phyloP scores from a whole-genome alignment of 1,140 invertebrate genomes.

The Hyposmocoma kahamanoa region DNA sequence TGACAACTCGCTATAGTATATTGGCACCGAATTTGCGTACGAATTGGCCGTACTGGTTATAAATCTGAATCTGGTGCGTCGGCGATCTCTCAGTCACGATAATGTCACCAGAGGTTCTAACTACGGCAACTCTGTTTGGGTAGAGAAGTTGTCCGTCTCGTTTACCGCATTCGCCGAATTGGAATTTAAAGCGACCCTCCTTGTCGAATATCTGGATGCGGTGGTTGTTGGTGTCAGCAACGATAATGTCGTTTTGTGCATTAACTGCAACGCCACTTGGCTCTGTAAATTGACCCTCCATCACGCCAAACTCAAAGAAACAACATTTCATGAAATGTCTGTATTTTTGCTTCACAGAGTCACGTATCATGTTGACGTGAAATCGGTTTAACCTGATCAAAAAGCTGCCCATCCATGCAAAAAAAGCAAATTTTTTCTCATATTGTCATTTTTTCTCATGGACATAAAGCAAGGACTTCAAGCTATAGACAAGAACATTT shows the following conservation, averaged over 20 bases:
- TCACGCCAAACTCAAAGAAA: constrained; percentile 98
- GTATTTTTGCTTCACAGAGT: no score
- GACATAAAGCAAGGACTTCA: no score
- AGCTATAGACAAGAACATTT: no score
- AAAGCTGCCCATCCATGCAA: no score
- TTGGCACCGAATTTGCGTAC: constrained; percentile 99
- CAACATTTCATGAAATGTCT: no score
- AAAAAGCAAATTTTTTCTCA: no score
- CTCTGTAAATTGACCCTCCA: constrained; percentile 99
- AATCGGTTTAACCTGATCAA: no score
- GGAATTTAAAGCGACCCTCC: constrained; percentile 99
- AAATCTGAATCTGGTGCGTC: constrained; percentile 98
- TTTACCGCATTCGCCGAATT: constrained; percentile 99
- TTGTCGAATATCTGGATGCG: constrained; percentile 99
- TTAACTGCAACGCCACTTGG: constrained; percentile 99
- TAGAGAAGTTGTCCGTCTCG: constrained; percentile 97
- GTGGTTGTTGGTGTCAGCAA: constrained; percentile 99
- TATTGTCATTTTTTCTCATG: no score
- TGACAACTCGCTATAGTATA: constrained; percentile 97
- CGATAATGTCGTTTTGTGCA: constrained; percentile 99
- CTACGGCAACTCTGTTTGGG: constrained; percentile 98
- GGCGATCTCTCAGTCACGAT: constrained; percentile 99
- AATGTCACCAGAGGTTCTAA: constrained; percentile 97
- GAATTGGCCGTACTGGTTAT: constrained; percentile 99
- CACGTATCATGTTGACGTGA: no score